Base-by-base conservation (phyloP, 2,888 invertebrate genomes). In the Coleophora deauratella region DNA sequence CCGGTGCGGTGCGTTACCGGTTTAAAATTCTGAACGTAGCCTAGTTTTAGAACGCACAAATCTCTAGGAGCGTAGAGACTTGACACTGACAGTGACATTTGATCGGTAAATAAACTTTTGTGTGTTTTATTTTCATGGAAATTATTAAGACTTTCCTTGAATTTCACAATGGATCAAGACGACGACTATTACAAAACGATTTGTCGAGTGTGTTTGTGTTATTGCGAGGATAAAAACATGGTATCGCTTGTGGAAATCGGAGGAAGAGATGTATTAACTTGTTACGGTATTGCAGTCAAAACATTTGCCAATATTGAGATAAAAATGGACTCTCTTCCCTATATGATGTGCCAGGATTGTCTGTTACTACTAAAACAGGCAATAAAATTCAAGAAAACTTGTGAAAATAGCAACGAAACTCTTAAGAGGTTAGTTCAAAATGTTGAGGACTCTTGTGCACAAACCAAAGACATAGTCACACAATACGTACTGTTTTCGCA, bases 161-260 rank as follows among this genome's bases (percentile, higher is more conserved):
- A 13, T 44, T 10, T 37, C 9, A 52, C 31, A 35, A 73, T 73
- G 73, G 59, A 64, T 48, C 49, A 42, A 32, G 69, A 66, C 38
- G 54, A 67, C 33, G 59, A 68, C 44, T 56, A 66, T 2, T 78
- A 60, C 37, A 62, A 70, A 46, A 61, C 55, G 27, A 65, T 80
- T 37, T 84, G 82, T 46, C 65, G 82, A 11, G 42, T 80, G 36
- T 84, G 82, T 56, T 62, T 82, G 48, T 57, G 59, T 35, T 57
- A 55, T 33, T 55, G 47, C 27, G 61, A 57, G 27, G 45, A 31
- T 21, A 57, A 67, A 38, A 66, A 62, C 36, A 74, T 73, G 70
- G 64, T 73, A 13, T 53, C 61, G 49, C 62, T 84, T 46, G 52
- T 59, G 46, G 71, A 80, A 52, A 55, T 62, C 46, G 52, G 57